These are phyloP conservation scores for Brachionus sp. DNA, from an alignment of 1,140 invertebrate species.

Conservation along the genomic window DNA sequence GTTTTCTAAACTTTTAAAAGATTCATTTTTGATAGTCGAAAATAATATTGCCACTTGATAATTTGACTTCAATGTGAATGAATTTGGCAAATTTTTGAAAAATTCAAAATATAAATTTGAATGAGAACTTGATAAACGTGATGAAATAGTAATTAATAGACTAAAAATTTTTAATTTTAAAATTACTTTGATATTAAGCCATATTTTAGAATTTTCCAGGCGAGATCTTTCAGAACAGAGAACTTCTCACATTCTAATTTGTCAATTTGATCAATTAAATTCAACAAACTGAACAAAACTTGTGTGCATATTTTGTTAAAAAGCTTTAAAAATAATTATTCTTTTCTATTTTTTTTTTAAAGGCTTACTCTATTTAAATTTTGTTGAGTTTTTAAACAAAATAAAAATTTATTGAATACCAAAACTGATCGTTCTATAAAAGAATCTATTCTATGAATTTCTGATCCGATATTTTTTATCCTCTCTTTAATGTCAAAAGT, in stretches of 20 bases:
- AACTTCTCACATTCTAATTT: neutral
- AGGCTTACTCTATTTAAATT: slow-evolving; percentile 15
- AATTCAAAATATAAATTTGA: slow-evolving; percentile 39
- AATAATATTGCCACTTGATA: slow-evolving; percentile 15
- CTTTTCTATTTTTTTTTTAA: neutral
- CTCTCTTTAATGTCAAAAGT: neutral
- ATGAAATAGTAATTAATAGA: neutral
- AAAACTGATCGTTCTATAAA: neutral
- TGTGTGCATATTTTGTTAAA: slow-evolving; percentile 13
- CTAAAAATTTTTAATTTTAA: neutral
- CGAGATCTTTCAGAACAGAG: neutral
- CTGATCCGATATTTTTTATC: neutral
- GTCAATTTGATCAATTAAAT: neutral
- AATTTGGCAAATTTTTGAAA: slow-evolving; percentile 41
- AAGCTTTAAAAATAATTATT: neutral
- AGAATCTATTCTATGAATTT: neutral
- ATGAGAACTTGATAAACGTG: neutral
- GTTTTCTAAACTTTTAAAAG: neutral
- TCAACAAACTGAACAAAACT: neutral
- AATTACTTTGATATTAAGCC: slow-evolving; percentile 30
- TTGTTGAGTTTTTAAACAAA: slow-evolving; percentile 7
- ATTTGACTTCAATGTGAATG: neutral
- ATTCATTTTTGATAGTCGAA: neutral
- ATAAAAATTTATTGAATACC: slow-evolving; percentile 8
- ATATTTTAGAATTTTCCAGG: slow-evolving; percentile 15